Conservation (phyloP, 2,888 invertebrate species). For the Synergus umbraculus region DNA sequence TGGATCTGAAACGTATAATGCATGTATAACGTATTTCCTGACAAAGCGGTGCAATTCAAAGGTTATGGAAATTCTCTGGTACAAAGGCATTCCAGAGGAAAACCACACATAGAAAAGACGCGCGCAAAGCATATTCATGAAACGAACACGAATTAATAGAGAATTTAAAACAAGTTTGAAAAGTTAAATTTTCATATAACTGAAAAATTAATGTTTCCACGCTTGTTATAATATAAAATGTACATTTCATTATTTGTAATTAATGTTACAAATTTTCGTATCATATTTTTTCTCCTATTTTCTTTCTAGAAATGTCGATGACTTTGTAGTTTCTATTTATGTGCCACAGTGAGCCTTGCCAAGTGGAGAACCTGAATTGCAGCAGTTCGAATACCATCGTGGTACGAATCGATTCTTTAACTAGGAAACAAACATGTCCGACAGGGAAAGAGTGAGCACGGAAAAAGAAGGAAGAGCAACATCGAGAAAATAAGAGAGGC, state of each 20-base stretch:
- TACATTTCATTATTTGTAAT: neutral
- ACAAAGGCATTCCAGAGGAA: constrained; percentile 32
- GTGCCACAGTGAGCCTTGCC: constrained; percentile 20
- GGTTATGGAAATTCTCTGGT: constrained; percentile 25
- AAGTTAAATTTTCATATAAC: neutral
- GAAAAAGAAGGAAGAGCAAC: constrained; percentile 8
- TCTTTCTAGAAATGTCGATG: constrained; percentile 20
- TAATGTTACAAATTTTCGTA: neutral
- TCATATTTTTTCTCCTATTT: neutral
- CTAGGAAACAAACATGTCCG: constrained; percentile 38
- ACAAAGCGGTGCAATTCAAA: constrained; percentile 34
- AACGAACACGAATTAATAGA: neutral
- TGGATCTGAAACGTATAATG: constrained; percentile 6
- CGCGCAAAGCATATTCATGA: neutral
- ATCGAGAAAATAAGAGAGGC: constrained; percentile 39
- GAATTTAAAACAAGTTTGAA: neutral
- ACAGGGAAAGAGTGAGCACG: constrained; percentile 17
- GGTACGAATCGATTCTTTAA: constrained; percentile 37
- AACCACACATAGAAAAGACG: constrained; percentile 8
- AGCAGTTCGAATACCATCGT: constrained; percentile 39
- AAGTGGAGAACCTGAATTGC: constrained; percentile 40
- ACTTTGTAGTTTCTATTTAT: constrained; percentile 23
- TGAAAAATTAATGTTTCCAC: neutral
- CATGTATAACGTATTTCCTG: constrained; percentile 20
- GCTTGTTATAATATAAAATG: neutral